Conservation (phyloP, 2,113 vertebrate genomes). For the Glaucomys volans region DNA sequence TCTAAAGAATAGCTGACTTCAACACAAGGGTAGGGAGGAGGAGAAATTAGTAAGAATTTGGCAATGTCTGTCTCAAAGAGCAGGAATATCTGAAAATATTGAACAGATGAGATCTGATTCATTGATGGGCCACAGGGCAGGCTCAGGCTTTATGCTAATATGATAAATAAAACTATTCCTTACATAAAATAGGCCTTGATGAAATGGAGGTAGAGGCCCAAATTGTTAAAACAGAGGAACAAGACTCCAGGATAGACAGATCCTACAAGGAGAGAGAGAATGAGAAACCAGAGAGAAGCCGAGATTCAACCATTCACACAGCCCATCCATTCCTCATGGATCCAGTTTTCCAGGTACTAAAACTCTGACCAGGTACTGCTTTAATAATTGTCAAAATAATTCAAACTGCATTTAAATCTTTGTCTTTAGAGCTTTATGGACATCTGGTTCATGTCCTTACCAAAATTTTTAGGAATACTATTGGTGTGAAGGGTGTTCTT, state of each 20-base stretch:
- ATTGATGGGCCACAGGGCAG: neutral
- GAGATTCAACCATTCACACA: constrained; percentile 93
- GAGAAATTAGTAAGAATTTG: neutral
- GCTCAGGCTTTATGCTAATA: neutral
- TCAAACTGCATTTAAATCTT: constrained; percentile 1
- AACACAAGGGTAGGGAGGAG: no score
- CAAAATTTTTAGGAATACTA: neutral
- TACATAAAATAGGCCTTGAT: constrained; percentile 82
- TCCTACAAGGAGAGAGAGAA: constrained; percentile 72
- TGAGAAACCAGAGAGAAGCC: constrained; percentile 88
- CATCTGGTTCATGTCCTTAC: neutral
- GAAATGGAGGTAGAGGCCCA: constrained; percentile 89
- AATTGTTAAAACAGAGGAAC: constrained; percentile 79
- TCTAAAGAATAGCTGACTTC: neutral
- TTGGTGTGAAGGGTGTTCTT: neutral
- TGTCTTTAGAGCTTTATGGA: neutral
- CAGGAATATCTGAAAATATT: neutral
- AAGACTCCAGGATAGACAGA: constrained; percentile 78
- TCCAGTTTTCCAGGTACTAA: constrained; percentile 82
- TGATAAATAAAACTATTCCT: neutral
- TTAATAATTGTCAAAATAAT: neutral
- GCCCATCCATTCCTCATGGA: constrained; percentile 90
- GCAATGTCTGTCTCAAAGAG: neutral
- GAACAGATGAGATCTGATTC: neutral
- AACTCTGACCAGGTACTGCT: neutral